Base-by-base conservation (phyloP, 2,888 invertebrate species). In the Anthrax anthrax region DNA sequence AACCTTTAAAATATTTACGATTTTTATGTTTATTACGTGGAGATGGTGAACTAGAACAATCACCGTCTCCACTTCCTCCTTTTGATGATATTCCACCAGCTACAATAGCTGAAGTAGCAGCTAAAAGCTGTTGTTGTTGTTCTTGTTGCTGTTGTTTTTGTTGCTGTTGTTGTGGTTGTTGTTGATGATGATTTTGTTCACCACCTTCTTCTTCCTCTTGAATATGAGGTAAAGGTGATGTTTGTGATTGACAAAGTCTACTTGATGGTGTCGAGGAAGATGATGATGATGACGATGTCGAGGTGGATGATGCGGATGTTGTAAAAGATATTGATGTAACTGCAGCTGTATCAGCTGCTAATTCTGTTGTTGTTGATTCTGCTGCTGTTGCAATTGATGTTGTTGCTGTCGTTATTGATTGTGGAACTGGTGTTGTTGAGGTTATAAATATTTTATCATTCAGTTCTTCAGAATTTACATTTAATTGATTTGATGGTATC, bases 191-290 rank as follows among this genome's bases (percentile, higher is more conserved):
- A 72, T 73, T 56, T 52, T 63, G 66, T 50, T 66, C 69, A 58
- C 56, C 65, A 59, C 56, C 66, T 62, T 82, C 81, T 68, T 85
- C 85, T 65, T 86, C 86, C 63, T 86, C 86, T 62, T 84, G 82
- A 54, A 86, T 86, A 58, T 86, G 86, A 56, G 85, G 86, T 54
- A 86, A 71, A 49, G 83, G 80, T 44, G 84, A 80, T 55, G 81
- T 77, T 70, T 82, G 77, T 61, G 78, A 59, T 51, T 65, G 67
- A 53, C 65, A 65, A 70, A 67, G 69, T 66, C 70, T 73, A 51
- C 53, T 54, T 39, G 50, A 52, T 43, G 52, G 54, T 47, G 52
- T 52, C 70, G 72, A 71, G 48, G 69, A 70, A 16, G 37, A 43
- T n/a, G 42, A 37, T 37, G 43, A n/a, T 38, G 49, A 17, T 39